These are phyloP conservation scores for Caiman crocodilus DNA, from an alignment of 2,797 vertebrate genomes.

Conservation along the genomic window DNA sequence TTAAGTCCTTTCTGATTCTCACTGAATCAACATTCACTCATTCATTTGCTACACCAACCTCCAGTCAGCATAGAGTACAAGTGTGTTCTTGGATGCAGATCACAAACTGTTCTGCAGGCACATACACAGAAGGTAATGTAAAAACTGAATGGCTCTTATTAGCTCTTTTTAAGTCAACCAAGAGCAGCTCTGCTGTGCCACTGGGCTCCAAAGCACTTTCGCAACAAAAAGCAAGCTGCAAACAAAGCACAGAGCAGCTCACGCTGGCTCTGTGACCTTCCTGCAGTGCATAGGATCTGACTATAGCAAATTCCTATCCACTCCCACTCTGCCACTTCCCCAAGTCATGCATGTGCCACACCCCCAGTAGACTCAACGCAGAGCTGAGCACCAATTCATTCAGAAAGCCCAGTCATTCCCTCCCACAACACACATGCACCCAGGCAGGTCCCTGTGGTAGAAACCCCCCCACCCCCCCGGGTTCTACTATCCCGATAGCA, in stretches of 20 bases:
- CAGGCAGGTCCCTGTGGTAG: too few relatives aligned
- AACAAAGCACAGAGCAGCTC: conserved; percentile 6
- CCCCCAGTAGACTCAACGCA: not conserved
- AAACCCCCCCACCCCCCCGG: too few relatives aligned
- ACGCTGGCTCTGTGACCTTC: conserved; percentile 21
- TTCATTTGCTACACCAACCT: not conserved
- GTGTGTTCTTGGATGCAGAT: not conserved
- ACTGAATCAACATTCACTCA: conserved; percentile 8
- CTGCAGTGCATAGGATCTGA: conserved; percentile 30
- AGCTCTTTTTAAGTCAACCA: not conserved
- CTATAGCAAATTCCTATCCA: conserved; percentile 31
- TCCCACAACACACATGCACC: too few relatives aligned
- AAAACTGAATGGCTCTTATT: not conserved
- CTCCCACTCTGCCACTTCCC: conserved; percentile 6
- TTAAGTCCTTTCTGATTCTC: not conserved
- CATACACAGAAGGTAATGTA: not conserved
- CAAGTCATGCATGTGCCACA: conserved; percentile 49
- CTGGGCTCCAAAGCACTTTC: not conserved
- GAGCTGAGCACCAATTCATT: too few relatives aligned
- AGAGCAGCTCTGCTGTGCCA: not conserved
- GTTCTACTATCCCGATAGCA: too few relatives aligned
- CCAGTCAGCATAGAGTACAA: not conserved
- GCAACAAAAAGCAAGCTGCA: conserved; percentile 25
- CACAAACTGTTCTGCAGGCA: too few relatives aligned
- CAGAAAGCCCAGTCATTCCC: too few relatives aligned